phyloP scores from a whole-genome alignment of 2,113 vertebrate genomes.

The Chlorodrepanis virens region DNA sequence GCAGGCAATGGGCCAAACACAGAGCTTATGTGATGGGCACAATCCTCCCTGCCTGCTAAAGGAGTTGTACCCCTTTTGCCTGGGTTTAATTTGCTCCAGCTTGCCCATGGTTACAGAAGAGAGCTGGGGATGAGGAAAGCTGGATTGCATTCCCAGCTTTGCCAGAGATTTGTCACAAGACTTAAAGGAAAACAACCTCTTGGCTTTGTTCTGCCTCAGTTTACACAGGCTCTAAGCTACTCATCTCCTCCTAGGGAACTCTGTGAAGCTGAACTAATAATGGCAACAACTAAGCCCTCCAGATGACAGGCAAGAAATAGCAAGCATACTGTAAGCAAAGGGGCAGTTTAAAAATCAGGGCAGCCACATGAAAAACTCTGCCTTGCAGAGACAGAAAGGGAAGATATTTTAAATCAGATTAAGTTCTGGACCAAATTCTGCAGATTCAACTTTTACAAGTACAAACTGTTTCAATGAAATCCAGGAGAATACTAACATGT shows the following conservation, averaged over 20 bases:
- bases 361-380: not conserved
- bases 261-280: not conserved
- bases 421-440: not conserved
- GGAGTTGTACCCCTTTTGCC: slow-evolving; percentile 1
- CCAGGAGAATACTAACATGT: not conserved
- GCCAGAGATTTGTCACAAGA: slow-evolving; percentile 4
- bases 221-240: slow-evolving; percentile 13
- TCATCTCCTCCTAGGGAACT: not conserved
- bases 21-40: slow-evolving; percentile 18
- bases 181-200: slow-evolving; percentile 34
- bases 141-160: slow-evolving; percentile 18
- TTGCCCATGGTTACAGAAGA: not conserved
- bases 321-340: not conserved
- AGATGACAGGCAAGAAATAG: not conserved
- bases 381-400: not conserved
- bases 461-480: not conserved
- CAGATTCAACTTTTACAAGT: not conserved
- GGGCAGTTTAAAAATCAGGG: not conserved
- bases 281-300: not conserved
- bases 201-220: slow-evolving; percentile 50
- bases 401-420: not conserved
- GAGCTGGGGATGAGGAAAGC: not conserved
- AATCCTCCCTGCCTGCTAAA: not conserved
- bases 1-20: slow-evolving; percentile 1
- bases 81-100: slow-evolving; percentile 53